Evolutionary conservation across 2,797 vertebrate species (phyloP).

Genomic region (Zonotrichia albicollis): DNA sequence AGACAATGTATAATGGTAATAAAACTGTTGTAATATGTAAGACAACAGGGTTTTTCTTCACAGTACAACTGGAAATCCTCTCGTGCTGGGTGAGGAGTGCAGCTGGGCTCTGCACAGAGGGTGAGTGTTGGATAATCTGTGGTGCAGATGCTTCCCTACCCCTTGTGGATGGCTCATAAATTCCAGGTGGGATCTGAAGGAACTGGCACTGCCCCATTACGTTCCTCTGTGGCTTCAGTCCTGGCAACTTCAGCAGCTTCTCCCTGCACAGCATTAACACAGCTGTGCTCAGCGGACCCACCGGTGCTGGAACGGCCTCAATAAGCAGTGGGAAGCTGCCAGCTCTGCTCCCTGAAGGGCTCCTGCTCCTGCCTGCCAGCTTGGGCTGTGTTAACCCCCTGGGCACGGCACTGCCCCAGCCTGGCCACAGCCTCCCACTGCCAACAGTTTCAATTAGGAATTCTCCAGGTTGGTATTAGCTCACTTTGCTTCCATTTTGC

Average conservation of each 20-base stretch:
- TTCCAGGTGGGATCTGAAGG: constrained; percentile 16
- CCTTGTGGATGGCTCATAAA: not conserved
- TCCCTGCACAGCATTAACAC: not conserved
- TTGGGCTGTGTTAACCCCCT: not conserved
- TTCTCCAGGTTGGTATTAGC: not conserved
- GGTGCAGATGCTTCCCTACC: not conserved
- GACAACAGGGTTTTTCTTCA: no score
- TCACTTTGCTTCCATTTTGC: not conserved
- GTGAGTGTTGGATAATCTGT: not conserved
- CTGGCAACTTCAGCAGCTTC: not conserved
- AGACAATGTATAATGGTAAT: no score
- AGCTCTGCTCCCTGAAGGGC: not conserved
- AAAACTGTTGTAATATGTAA: no score
- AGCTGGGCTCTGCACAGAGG: not conserved
- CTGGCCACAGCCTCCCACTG: not conserved
- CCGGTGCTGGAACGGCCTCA: not conserved
- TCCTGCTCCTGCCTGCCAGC: not conserved
- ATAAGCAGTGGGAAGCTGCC: not conserved
- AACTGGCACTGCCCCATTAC: constrained; percentile 3
- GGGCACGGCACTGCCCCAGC: not conserved
- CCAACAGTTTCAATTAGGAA: not conserved
- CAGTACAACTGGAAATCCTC: not conserved
- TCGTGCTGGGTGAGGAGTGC: rapidly evolving
- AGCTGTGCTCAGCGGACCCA: not conserved
- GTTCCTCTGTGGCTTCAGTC: not conserved